Evolutionary conservation across 2,888 invertebrate species (phyloP), one percentile per base, ranked within the genome.

Genomic region (Deladenus siricidicola): DNA sequence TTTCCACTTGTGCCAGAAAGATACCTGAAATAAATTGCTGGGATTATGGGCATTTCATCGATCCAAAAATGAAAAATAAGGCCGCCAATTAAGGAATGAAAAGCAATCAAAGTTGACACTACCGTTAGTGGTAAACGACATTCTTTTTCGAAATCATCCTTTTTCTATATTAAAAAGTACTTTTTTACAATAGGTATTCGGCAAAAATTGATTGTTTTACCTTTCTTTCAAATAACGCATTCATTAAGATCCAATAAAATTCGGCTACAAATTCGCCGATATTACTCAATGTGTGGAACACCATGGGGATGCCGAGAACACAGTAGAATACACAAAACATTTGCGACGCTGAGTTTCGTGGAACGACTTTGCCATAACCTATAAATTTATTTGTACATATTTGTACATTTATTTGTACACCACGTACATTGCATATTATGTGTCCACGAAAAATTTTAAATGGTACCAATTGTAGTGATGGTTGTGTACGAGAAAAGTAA

Each of bases 1-100:
- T n/a, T n/a, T n/a, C n/a, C n/a, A n/a, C n/a, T n/a, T n/a, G n/a
- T n/a, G n/a, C n/a, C n/a, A n/a, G n/a, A n/a, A n/a, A n/a, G n/a
- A n/a, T n/a, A 68, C 70, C 70, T 68, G 60, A 70, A 73, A 49
- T 73, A 73, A 47, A 72, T 66, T 8, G 71, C 70, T 4, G 68
- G 59, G 4, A 73, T 52, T 39, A 70, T 60, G 6, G 57, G 58
- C 62, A 73, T 61, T 21, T 67, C 57, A 19, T 69, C 70, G 39
- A 70, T 65, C 68, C 70, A 66, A 17, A 43, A 56, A n/a, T 68
- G 67, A 63, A 71, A 73, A 24, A 73, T 67, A 4, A 69, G 24
- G 2, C 65, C 64, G 26, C 73, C 73, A 24, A 71, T 47, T 14
- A 71, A 49, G 28, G 68, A 69, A 52, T 72, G 72, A 1, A 60